Evolutionary conservation across 2,113 vertebrate genomes (phyloP).

Genomic region (Equus przewalskii): DNA sequence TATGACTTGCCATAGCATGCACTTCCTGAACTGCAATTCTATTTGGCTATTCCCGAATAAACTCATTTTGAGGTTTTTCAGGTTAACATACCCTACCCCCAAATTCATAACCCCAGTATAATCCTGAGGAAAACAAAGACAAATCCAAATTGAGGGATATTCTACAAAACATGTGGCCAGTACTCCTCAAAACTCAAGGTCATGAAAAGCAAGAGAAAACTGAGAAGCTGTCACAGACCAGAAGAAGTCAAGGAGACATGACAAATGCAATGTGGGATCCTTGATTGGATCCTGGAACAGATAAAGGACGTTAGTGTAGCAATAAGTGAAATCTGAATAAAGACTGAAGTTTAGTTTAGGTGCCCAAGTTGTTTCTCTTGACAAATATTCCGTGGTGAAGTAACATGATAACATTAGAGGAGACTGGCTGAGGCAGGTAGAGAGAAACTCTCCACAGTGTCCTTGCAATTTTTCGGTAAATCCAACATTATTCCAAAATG

Average conservation of each 20-base stretch:
- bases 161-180: background rate
- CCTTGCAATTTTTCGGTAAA: background rate
- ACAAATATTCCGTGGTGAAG: background rate
- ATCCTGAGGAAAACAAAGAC: background rate
- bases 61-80: no score
- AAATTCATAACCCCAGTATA: background rate
- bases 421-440: background rate
- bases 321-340: background rate
- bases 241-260: background rate
- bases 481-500: background rate
- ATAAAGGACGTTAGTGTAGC: background rate
- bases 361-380: background rate
- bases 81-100: background rate
- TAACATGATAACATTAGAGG: background rate
- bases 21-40: no score
- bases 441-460: background rate
- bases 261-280: accelerated
- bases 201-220: background rate
- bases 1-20: no score
- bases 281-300: background rate
- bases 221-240: background rate
- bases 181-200: background rate
- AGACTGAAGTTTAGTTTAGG: background rate
- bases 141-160: background rate
- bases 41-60: no score